A percentile compares a stretch with the other conserved stretches of the same genome.
Evolutionary conservation across 1,140 invertebrate genomes (phyloP).

Genomic region (Lasioglossum albipes): DNA sequence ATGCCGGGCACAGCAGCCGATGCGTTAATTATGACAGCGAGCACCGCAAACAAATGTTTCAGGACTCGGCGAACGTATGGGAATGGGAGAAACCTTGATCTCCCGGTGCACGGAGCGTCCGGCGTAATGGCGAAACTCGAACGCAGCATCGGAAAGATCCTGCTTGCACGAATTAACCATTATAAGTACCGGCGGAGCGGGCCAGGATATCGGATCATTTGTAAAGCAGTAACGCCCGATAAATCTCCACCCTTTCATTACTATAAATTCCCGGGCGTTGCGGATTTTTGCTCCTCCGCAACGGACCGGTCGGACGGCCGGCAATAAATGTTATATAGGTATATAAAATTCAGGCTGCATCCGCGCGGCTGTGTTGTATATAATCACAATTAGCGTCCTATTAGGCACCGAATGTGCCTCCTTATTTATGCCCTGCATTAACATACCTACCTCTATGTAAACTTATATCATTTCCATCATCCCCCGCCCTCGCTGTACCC

Average conservation of each 20-base stretch:
- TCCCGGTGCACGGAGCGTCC: not conserved
- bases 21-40: not conserved
- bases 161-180: conserved; percentile 60
- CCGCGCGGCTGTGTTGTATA: conserved; percentile 54
- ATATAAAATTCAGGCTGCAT: conserved; percentile 61
- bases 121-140: conserved; percentile 17
- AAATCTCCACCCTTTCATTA: conserved; percentile 68
- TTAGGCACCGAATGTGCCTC: conserved; percentile 47
- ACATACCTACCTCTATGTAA: conserved; percentile 54
- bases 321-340: conserved; percentile 68
- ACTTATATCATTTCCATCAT: conserved; percentile 62
- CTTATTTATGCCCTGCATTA: conserved; percentile 61
- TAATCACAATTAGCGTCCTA: conserved; percentile 68
- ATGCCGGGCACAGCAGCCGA: too few relatives aligned
- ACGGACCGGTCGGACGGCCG: conserved; percentile 49
- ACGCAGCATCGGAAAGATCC: conserved; percentile 33
- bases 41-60: conserved; percentile 13
- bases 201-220: conserved; percentile 62
- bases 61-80: not conserved
- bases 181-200: conserved; percentile 38
- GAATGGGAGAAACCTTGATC: conserved; percentile 18
- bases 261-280: conserved; percentile 63
- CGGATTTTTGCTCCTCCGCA: conserved; percentile 54
- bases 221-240: conserved; percentile 60
- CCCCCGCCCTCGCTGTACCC: not conserved